Conservation (phyloP, 2,888 invertebrate genomes). For the Xylota segnis region DNA sequence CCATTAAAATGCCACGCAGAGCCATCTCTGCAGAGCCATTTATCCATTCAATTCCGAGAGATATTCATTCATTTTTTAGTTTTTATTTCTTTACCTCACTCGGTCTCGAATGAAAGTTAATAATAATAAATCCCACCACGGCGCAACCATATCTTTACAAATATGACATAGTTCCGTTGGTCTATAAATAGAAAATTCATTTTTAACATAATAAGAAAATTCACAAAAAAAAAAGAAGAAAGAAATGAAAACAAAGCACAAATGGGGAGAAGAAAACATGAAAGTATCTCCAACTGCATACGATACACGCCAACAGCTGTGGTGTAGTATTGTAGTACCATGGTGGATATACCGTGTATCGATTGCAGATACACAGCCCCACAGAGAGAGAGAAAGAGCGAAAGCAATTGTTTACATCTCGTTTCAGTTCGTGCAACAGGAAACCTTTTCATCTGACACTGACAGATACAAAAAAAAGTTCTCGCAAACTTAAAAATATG, state of each 20-base stretch:
- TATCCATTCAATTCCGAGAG: constrained; percentile 16
- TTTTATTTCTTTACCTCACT: background rate
- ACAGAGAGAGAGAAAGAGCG: constrained; percentile 3
- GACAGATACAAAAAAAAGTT: constrained; percentile 1
- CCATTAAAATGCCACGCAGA: background rate
- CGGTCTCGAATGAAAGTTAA: constrained; percentile 10
- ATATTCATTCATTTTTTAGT: background rate
- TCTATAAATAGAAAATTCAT: constrained; percentile 52
- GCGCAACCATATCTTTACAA: constrained; percentile 22
- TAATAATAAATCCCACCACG: constrained; percentile 30
- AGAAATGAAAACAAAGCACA: background rate
- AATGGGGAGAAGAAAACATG: constrained; percentile 6
- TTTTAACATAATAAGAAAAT: constrained; percentile 22
- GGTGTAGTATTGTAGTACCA: background rate
- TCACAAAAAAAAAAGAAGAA: constrained; percentile 32
- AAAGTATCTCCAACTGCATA: constrained; percentile 20
- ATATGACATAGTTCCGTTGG: constrained; percentile 47
- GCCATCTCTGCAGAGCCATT: constrained; percentile 22
- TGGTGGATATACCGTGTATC: background rate
- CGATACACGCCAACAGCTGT: constrained; percentile 24
- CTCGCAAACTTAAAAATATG: background rate
- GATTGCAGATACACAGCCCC: background rate
- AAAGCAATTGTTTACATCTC: constrained; percentile 23
- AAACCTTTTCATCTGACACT: constrained; percentile 1
- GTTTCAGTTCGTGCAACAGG: constrained; percentile 25